Conservation (phyloP, 1,140 invertebrate genomes). For the Varroa destructor region DNA sequence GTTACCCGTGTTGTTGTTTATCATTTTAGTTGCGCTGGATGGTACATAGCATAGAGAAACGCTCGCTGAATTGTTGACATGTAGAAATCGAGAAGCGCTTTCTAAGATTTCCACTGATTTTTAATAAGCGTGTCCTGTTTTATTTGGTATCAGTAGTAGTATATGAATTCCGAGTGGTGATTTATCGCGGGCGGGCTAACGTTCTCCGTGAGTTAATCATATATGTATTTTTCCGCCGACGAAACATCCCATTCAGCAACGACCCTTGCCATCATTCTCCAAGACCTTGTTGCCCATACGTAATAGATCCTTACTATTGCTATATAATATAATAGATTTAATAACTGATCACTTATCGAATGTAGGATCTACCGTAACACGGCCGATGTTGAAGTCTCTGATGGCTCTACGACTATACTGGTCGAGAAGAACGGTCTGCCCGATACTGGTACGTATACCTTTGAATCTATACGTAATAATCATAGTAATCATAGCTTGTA, state of each 20-base stretch:
- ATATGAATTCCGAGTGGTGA: too few relatives aligned
- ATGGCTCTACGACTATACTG: background rate
- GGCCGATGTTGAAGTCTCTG: conserved; percentile 3
- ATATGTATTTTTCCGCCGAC: too few relatives aligned
- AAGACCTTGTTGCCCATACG: too few relatives aligned
- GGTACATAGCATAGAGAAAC: too few relatives aligned
- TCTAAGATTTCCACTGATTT: background rate
- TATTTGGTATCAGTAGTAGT: background rate
- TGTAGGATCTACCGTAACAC: background rate
- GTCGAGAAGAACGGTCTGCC: conserved; percentile 18
- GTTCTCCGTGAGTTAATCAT: too few relatives aligned
- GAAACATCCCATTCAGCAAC: too few relatives aligned
- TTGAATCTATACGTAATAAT: background rate
- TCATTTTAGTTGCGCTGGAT: background rate
- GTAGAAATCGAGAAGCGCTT: too few relatives aligned
- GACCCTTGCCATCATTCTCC: too few relatives aligned
- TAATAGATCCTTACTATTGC: too few relatives aligned
- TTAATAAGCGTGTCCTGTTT: background rate
- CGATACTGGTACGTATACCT: background rate
- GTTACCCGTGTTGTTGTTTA: background rate
- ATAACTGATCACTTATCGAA: background rate
- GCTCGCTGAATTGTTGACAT: too few relatives aligned
- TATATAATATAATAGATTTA: too few relatives aligned
- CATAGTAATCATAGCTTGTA: background rate
- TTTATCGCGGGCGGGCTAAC: too few relatives aligned